phyloP scores from a whole-genome alignment of 2,113 vertebrate genomes.

The Istiophorus platypterus region DNA sequence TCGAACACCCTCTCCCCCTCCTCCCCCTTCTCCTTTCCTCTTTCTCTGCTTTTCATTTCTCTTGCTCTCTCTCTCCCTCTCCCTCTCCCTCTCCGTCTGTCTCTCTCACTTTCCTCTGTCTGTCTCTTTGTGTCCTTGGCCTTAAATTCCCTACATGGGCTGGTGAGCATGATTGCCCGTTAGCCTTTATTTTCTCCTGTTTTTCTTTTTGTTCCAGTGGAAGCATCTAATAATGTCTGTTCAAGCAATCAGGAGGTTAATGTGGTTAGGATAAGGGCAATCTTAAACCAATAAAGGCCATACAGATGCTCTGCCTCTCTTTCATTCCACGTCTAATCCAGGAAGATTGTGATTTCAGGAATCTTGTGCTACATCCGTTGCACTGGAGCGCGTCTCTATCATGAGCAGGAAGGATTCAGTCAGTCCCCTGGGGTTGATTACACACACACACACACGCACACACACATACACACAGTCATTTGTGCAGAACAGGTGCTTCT shows the following conservation, averaged over 20 bases:
- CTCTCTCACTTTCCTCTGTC: slow-evolving; percentile 27
- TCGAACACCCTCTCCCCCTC: slow-evolving; percentile 54
- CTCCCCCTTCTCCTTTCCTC: slow-evolving; percentile 16
- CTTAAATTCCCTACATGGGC: slow-evolving; percentile 71
- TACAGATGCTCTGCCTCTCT: slow-evolving; percentile 75
- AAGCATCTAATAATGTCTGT: slow-evolving; percentile 84
- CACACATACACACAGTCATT: slow-evolving; percentile 39
- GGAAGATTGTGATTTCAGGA: slow-evolving; percentile 76
- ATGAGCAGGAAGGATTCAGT: slow-evolving; percentile 84
- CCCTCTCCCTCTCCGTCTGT: slow-evolving; percentile 37
- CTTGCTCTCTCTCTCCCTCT: slow-evolving; percentile 26
- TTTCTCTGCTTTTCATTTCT: slow-evolving; percentile 51
- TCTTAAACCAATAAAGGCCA: slow-evolving; percentile 84
- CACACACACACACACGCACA: slow-evolving; percentile 63
- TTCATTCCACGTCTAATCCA: slow-evolving; percentile 78
- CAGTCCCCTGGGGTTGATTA: slow-evolving; percentile 84
- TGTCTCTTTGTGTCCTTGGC: slow-evolving; percentile 67
- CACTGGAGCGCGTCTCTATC: slow-evolving; percentile 82
- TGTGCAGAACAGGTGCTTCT: slow-evolving; percentile 81
- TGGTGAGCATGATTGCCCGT: slow-evolving; percentile 75
- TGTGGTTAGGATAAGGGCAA: slow-evolving; percentile 82
- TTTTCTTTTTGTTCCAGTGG: slow-evolving; percentile 72
- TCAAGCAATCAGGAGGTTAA: slow-evolving; percentile 85
- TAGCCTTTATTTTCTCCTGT: slow-evolving; percentile 71
- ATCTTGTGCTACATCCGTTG: slow-evolving; percentile 67